A percentile compares a stretch with the other conserved stretches of the same genome.
These are phyloP conservation scores for Rhabdomys dilectus DNA, from an alignment of 2,113 vertebrate species.

Conservation along the genomic window DNA sequence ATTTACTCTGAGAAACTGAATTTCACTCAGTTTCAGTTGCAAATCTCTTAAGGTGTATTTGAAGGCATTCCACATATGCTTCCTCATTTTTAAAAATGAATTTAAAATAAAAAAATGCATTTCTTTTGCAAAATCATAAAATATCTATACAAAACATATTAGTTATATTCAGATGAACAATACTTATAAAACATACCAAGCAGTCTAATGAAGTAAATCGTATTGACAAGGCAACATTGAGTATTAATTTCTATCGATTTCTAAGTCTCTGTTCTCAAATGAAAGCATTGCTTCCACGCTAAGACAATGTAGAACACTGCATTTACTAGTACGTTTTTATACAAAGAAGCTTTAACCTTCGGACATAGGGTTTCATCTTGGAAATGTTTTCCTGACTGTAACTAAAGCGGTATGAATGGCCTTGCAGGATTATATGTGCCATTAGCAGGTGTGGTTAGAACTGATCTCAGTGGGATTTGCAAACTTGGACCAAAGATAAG, in stretches of 20 bases:
- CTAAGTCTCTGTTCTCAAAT: not conserved
- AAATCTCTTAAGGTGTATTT: conserved; percentile 54
- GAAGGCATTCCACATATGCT: conserved; percentile 28
- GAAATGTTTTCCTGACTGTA: conserved; percentile 80
- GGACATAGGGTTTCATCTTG: conserved; percentile 80
- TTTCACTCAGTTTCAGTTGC: conserved; percentile 58
- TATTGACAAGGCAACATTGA: conserved; percentile 72
- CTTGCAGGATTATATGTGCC: conserved; percentile 53
- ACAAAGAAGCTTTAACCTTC: conserved; percentile 74
- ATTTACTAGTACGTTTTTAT: conserved; percentile 67
- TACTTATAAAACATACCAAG: not conserved
- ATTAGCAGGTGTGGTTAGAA: conserved; percentile 54
- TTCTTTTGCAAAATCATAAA: conserved; percentile 63
- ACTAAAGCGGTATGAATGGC: conserved; percentile 50
- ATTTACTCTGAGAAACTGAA: not conserved
- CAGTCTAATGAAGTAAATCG: conserved; percentile 27
- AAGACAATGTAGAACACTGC: conserved; percentile 60
- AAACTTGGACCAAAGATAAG: conserved; percentile 75
- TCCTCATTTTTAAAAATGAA: not conserved
- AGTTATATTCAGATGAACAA: conserved; percentile 10
- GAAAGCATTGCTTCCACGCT: conserved; percentile 57
- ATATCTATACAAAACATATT: conserved; percentile 1
- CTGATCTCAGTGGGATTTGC: conserved; percentile 52
- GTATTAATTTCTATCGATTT: conserved; percentile 71
- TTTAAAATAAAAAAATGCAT: not conserved